These are phyloP conservation scores for Slavum lentiscoides DNA, from an alignment of 2,888 invertebrate species.

Conservation along the genomic window DNA sequence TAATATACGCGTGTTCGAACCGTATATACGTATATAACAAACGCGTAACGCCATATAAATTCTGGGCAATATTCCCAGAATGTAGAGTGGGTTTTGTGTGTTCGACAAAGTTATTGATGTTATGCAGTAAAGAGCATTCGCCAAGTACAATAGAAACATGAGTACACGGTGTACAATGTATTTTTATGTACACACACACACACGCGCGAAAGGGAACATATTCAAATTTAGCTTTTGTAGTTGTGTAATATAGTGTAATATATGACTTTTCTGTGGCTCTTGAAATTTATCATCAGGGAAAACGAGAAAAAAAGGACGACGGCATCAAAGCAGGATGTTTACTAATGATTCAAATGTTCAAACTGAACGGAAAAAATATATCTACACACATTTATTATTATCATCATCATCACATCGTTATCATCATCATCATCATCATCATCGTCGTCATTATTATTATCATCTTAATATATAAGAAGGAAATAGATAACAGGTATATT, in stretches of 20 bases:
- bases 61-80: background rate
- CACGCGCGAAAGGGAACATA: background rate
- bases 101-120: conserved; percentile 19
- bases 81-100: background rate
- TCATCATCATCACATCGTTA: too few species aligned
- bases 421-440: too few species aligned
- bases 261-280: background rate
- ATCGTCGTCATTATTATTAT: too few species aligned
- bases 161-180: background rate
- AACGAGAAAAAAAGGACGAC: background rate
- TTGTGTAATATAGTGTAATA: background rate
- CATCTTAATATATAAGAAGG: too few species aligned
- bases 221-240: conserved; percentile 35
- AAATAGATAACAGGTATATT: too few species aligned
- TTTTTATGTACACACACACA: background rate
- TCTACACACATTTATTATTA: too few species aligned
- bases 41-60: background rate
- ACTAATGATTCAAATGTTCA: background rate
- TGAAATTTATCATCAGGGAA: conserved; percentile 10
- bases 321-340: background rate
- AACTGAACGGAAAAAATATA: background rate
- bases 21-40: background rate
- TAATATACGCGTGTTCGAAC: too few species aligned
- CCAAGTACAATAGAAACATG: conserved; percentile 21
- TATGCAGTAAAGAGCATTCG: conserved; percentile 4